Base-by-base conservation (phyloP, 2,888 invertebrate genomes). In the Harpagoxenus sublaevis region DNA sequence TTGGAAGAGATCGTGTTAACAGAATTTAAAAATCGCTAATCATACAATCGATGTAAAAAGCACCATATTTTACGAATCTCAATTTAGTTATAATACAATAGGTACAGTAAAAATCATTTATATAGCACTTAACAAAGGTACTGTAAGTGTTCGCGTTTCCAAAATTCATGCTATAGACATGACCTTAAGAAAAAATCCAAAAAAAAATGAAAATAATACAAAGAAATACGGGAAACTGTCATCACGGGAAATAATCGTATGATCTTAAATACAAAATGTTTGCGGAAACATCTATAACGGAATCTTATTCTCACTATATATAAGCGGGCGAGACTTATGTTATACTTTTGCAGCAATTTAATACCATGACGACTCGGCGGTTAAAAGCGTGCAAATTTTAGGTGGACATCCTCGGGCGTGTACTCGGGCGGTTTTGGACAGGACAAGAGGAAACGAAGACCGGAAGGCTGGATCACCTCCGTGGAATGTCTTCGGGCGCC, bases 401-500 rank as follows among this genome's bases (percentile, higher is more conserved):
- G 89, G 89, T 86, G 89, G 86, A 86, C 66, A 87, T 81, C 89
- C 74, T 74, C 75, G 73, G 53, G 65, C 65, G 74, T 55, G 78
- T 45, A 78, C 42, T 65, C 82, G 79, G 86, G 71, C 60, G 82
- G 57, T 71, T 81, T 86, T 62, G 84, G 66, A 45, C 62, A 83
- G n/a, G 74, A 77, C 51, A 70, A 86, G 88, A 87, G 86, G 86
- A 83, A 86, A 81, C 75, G 74, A 89, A 91, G 82, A 89, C 75
- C 91, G 93, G 92, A 93, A 94, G 94, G 92, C 94, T 94, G 94
- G 94, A 95, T 94, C 94, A 94, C 91, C 92, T 94, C 86, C 94
- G 94, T 93, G 95, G 93, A 93, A 95, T 95, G 95, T 95, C 95
- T 92, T 94, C 95, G 88, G 94, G 95, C 93, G 95, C 95, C 92